phyloP scores from a whole-genome alignment of 1,140 invertebrate genomes.

The Drosophila burlai region DNA sequence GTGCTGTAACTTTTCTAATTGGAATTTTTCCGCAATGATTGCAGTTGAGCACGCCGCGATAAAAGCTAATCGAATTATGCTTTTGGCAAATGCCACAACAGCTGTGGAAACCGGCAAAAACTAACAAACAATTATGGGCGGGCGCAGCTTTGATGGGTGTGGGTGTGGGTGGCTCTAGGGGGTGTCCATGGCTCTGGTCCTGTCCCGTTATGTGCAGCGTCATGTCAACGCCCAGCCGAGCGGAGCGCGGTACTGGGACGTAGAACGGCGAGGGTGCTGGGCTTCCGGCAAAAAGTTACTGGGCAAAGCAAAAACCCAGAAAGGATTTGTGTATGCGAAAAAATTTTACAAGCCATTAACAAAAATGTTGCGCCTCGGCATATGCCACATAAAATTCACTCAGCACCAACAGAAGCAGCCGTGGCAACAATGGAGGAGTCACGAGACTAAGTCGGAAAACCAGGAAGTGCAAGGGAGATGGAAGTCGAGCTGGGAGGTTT shows the following conservation, averaged over 20 bases:
- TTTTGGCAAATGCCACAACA: slow-evolving; percentile 69
- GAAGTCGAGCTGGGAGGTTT: no score
- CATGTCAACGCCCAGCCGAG: slow-evolving; percentile 67
- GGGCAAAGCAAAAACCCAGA: slow-evolving; percentile 29
- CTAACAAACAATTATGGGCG: slow-evolving; percentile 63
- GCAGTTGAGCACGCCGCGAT: slow-evolving; percentile 77
- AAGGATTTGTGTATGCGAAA: slow-evolving; percentile 71
- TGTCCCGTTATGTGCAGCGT: slow-evolving; percentile 41
- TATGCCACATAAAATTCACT: slow-evolving; percentile 78
- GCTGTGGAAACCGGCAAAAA: slow-evolving; percentile 45
- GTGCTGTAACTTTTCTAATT: slow-evolving; percentile 74
- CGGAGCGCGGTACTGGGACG: background rate
- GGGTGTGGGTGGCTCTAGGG: background rate
- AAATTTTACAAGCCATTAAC: slow-evolving; percentile 80
- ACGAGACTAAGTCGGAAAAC: slow-evolving; percentile 9
- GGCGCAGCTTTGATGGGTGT: background rate
- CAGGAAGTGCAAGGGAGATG: background rate
- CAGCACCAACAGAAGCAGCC: slow-evolving; percentile 23
- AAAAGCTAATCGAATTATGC: slow-evolving; percentile 82
- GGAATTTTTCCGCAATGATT: slow-evolving; percentile 80
- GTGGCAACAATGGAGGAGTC: slow-evolving; percentile 35
- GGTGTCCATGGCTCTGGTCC: slow-evolving; percentile 10
- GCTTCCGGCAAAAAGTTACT: slow-evolving; percentile 66
- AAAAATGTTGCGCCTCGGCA: slow-evolving; percentile 80
- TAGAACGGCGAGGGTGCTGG: slow-evolving; percentile 2